Conservation (phyloP, 2,888 invertebrate species). For the Cancer borealis region DNA sequence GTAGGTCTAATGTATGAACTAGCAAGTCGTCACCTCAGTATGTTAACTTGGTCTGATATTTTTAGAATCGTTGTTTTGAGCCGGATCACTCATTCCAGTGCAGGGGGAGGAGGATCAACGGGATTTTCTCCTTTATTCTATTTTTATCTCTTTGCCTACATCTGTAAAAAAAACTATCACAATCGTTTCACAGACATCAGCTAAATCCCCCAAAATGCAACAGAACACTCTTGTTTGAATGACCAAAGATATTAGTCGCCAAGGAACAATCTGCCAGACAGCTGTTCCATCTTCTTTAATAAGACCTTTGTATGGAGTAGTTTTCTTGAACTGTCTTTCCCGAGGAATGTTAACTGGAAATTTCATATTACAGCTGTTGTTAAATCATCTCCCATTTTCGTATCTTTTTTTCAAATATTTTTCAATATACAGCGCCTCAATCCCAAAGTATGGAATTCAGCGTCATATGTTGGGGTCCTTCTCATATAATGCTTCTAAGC, state of each 20-base stretch:
- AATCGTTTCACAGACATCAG: not conserved
- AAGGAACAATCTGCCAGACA: not conserved
- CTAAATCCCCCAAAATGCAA: not conserved
- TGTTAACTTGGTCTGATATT: not conserved
- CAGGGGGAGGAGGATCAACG: not conserved
- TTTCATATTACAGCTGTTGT: not conserved
- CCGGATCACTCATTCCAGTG: not conserved
- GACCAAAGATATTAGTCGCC: not conserved
- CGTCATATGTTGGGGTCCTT: not conserved
- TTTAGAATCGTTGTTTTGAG: not conserved
- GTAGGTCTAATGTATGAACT: not conserved
- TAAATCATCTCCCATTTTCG: not conserved
- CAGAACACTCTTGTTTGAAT: not conserved
- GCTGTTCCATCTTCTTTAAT: not conserved
- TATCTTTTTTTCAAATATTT: not conserved
- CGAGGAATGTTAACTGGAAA: not conserved
- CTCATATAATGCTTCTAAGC: not conserved
- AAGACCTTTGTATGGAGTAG: not conserved
- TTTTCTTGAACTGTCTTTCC: not conserved
- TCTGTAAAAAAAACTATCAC: not conserved
- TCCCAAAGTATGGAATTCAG: not conserved
- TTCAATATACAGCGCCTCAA: not conserved
- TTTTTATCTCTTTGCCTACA: not conserved
- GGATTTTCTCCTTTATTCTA: not conserved
- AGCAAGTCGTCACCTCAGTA: not conserved